Conservation (phyloP, 2,113 vertebrate species). For the Aptenodytes patagonicus region DNA sequence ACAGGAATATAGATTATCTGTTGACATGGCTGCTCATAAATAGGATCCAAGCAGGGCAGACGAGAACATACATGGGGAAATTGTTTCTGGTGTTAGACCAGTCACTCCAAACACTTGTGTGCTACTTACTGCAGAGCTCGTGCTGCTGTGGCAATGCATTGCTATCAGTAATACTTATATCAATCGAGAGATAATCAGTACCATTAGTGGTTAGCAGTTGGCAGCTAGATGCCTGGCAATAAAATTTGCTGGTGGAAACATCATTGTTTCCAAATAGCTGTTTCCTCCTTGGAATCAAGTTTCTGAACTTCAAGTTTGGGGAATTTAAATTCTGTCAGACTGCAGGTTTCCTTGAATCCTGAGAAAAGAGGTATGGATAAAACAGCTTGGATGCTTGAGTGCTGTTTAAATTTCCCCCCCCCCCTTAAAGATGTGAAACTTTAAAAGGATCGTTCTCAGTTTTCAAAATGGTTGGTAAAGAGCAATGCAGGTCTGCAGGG, state of each 20-base stretch:
- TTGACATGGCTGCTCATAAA: neutral
- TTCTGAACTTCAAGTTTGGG: slow-evolving; percentile 5
- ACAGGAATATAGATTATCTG: neutral
- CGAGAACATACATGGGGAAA: neutral
- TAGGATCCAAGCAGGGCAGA: neutral
- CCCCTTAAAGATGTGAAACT: neutral
- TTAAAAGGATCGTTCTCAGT: neutral
- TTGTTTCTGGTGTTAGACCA: neutral
- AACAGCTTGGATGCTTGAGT: neutral
- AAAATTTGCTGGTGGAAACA: slow-evolving; percentile 28
- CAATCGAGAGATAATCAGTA: neutral
- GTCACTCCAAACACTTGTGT: neutral
- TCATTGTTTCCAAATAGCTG: slow-evolving; percentile 17
- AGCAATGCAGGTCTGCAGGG: neutral
- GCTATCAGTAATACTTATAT: neutral
- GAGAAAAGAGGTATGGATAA: neutral
- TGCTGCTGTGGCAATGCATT: neutral
- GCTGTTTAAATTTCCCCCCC: neutral
- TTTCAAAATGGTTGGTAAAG: neutral
- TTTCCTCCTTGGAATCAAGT: slow-evolving; percentile 20
- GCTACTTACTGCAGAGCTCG: neutral
- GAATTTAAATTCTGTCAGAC: neutral
- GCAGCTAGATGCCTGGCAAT: neutral
- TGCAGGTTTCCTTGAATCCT: neutral
- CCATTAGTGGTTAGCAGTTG: neutral